Evolutionary conservation across 2,113 vertebrate species (phyloP).

Genomic region (Engraulis encrasicolus): DNA sequence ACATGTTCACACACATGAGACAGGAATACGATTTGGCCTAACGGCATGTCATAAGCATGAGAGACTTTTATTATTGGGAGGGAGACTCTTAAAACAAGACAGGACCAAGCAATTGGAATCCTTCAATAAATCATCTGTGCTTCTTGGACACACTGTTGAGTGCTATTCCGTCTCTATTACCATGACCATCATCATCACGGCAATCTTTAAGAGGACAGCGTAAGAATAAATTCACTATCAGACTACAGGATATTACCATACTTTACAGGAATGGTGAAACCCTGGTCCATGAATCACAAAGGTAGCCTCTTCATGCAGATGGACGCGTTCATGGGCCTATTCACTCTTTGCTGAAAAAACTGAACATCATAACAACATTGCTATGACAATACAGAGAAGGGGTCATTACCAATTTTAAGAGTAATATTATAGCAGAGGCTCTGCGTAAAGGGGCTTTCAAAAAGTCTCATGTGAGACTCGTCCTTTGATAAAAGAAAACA

Average conservation of each 20-base stretch:
- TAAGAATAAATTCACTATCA: background rate
- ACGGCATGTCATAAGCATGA: background rate
- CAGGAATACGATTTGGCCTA: background rate
- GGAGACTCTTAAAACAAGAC: constrained; percentile 14
- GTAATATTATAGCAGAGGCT: too few relatives aligned
- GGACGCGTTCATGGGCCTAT: too few relatives aligned
- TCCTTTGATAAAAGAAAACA: too few relatives aligned
- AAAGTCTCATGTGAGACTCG: too few relatives aligned
- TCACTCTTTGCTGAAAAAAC: too few relatives aligned
- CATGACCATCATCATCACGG: background rate
- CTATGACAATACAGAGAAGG: too few relatives aligned
- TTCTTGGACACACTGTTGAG: background rate
- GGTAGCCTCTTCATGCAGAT: too few relatives aligned
- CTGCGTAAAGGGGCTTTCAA: too few relatives aligned
- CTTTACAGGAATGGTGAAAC: background rate
- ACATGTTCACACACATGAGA: background rate
- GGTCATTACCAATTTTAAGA: too few relatives aligned
- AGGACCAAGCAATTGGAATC: background rate
- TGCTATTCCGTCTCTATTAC: background rate
- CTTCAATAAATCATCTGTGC: background rate
- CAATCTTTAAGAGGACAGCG: background rate
- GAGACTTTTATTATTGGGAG: background rate
- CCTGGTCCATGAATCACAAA: background rate
- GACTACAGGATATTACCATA: background rate
- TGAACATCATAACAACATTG: too few relatives aligned